These are phyloP conservation scores for Lampris incognitus DNA, from an alignment of 2,113 vertebrate genomes.

Conservation along the genomic window DNA sequence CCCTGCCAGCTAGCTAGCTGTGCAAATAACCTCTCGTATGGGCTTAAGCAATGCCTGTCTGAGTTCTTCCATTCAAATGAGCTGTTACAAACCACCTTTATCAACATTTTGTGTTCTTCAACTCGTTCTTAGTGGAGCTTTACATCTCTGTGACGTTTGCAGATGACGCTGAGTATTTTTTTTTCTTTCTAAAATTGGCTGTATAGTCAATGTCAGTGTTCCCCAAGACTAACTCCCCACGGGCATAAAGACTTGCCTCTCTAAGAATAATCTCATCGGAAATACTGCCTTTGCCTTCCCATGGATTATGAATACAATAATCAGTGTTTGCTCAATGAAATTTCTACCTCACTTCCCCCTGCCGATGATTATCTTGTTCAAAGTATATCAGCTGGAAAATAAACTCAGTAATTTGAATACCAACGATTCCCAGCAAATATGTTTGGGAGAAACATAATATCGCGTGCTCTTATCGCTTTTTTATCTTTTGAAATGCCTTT, in stretches of 20 bases:
- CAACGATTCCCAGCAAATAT: slow-evolving; percentile 71
- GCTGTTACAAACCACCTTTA: not conserved
- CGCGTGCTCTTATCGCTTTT: slow-evolving; percentile 68
- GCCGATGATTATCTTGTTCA: slow-evolving; percentile 82
- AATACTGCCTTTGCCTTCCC: slow-evolving; percentile 58
- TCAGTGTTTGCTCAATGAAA: slow-evolving; percentile 78
- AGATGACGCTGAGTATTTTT: slow-evolving; percentile 13
- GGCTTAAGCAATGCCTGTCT: not conserved
- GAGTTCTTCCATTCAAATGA: not conserved
- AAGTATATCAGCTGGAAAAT: slow-evolving; percentile 83
- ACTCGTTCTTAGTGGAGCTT: too few relatives aligned
- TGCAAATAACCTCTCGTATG: not conserved
- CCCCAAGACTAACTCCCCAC: slow-evolving; percentile 19
- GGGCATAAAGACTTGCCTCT: slow-evolving; percentile 31
- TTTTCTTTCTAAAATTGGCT: slow-evolving; percentile 32
- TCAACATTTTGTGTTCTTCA: too few relatives aligned
- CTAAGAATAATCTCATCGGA: slow-evolving; percentile 63
- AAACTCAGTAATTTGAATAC: slow-evolving; percentile 79
- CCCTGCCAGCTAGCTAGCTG: not conserved
- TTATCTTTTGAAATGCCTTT: slow-evolving; percentile 72
- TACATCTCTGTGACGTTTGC: too few relatives aligned
- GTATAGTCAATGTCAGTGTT: slow-evolving; percentile 11
- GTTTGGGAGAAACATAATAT: slow-evolving; percentile 66
- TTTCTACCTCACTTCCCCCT: slow-evolving; percentile 74
- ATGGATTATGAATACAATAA: slow-evolving; percentile 80